These are phyloP conservation scores for Amazona vittata DNA, from an alignment of 2,113 vertebrate genomes.

Conservation along the genomic window DNA sequence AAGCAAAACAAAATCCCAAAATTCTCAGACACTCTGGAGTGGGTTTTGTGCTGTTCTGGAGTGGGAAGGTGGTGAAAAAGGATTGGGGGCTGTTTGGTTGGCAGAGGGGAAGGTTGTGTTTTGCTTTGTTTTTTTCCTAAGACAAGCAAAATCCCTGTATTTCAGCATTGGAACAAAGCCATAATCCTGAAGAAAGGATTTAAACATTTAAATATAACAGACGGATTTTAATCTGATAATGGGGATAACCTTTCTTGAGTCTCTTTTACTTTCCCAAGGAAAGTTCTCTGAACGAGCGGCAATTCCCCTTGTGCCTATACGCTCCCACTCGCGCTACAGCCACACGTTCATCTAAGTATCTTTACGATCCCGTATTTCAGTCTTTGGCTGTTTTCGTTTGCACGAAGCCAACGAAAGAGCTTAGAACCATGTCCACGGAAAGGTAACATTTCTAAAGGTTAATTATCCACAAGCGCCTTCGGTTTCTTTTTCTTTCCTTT, in stretches of 20 bases:
- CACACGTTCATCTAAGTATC: background rate
- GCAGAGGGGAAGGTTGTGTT: background rate
- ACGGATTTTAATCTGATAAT: background rate
- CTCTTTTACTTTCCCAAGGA: background rate
- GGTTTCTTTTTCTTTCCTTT: background rate
- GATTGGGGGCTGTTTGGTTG: background rate
- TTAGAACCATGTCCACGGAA: background rate
- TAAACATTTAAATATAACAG: background rate
- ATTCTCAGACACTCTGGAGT: accelerated
- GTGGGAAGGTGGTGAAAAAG: background rate
- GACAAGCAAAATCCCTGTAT: background rate
- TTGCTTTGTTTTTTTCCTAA: background rate
- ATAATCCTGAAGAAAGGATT: background rate
- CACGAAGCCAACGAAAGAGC: background rate
- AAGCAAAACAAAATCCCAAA: background rate
- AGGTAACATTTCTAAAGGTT: background rate
- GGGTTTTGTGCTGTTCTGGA: background rate
- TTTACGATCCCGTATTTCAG: accelerated
- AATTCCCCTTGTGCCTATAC: background rate
- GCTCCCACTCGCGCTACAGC: too few relatives aligned
- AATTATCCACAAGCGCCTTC: background rate
- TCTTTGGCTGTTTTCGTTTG: background rate
- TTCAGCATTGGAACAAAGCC: background rate
- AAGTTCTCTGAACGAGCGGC: background rate
- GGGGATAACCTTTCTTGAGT: background rate